Evolutionary conservation across 2,113 vertebrate species (phyloP).

Genomic region (Astur gentilis): DNA sequence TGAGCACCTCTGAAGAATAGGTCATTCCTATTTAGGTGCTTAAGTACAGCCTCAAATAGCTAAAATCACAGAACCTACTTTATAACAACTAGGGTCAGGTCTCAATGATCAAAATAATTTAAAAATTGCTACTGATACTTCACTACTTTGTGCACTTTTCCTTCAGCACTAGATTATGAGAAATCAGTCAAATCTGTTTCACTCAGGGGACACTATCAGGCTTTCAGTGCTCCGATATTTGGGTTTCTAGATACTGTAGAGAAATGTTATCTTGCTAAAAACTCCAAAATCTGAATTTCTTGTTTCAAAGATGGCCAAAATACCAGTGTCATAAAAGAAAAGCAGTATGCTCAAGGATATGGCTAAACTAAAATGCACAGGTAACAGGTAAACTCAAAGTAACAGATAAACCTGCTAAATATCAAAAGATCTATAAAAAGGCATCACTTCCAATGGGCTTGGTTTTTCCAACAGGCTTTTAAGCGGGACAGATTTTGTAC

Average conservation of each 20-base stretch:
- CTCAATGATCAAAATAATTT: conserved; percentile 23
- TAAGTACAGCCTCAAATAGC: background rate
- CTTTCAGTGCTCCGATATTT: background rate
- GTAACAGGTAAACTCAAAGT: background rate
- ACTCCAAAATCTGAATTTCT: background rate
- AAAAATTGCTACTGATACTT: conserved; percentile 31
- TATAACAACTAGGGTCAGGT: background rate
- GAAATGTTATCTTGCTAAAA: background rate
- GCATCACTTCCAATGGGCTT: background rate
- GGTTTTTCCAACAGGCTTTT: background rate
- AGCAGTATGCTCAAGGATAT: background rate
- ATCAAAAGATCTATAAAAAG: background rate
- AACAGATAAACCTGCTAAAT: background rate
- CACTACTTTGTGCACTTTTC: background rate
- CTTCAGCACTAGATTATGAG: background rate
- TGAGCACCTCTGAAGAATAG: conserved; percentile 6
- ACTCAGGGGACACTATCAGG: background rate
- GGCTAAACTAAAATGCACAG: background rate
- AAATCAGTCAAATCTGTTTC: background rate
- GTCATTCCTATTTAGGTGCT: conserved; percentile 28
- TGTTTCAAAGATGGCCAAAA: background rate
- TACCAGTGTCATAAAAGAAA: background rate
- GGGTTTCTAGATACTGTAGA: background rate
- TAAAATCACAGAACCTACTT: conserved; percentile 17
- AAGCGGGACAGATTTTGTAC: background rate